Percentiles rank a stretch among this genome's conserved stretches.
Conservation (phyloP, 2,797 vertebrate species). For the Meriones psammophilus region DNA sequence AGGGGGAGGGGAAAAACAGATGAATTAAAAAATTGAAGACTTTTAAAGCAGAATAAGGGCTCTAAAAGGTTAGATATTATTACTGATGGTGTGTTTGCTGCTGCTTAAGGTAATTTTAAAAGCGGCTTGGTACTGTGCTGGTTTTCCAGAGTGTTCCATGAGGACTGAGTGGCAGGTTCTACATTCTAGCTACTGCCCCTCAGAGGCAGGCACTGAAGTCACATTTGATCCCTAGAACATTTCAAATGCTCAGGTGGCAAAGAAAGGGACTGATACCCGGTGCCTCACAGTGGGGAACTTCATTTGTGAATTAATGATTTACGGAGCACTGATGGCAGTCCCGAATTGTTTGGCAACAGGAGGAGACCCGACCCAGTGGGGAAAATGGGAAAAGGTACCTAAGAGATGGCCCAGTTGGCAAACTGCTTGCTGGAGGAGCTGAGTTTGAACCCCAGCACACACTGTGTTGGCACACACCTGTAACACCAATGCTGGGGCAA, state of each 20-base stretch:
- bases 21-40: background rate
- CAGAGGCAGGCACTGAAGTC: background rate
- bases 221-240: background rate
- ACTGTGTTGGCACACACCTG: background rate
- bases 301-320: background rate
- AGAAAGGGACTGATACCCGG: background rate
- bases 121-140: background rate
- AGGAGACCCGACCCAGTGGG: background rate
- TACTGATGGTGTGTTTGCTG: background rate
- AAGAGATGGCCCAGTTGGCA: background rate
- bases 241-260: background rate
- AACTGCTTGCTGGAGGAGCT: background rate
- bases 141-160: constrained; percentile 45
- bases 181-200: background rate
- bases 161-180: too few relatives aligned
- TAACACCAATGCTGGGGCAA: background rate
- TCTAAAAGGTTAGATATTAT: background rate
- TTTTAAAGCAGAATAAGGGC: background rate
- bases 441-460: background rate
- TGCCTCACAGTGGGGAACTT: background rate
- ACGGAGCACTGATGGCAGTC: background rate
- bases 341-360: background rate
- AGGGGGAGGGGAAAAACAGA: background rate
- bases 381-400: background rate
- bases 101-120: background rate